phyloP scores from a whole-genome alignment of 2,888 invertebrate genomes.

The Lobophora halterata region DNA sequence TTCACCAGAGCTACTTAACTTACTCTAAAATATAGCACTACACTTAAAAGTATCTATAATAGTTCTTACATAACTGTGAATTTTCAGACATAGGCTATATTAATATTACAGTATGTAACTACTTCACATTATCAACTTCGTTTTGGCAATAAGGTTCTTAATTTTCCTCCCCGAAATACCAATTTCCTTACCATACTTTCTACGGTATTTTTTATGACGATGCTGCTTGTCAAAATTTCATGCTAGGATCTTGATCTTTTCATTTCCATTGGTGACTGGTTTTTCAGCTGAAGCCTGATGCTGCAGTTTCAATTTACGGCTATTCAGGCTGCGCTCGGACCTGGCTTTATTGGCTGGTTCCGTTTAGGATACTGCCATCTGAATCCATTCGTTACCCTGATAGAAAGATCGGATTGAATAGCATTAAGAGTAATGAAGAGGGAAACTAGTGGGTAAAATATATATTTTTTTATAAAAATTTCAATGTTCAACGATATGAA shows the following conservation, averaged over 20 bases:
- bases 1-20: too few relatives aligned
- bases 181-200: too few relatives aligned
- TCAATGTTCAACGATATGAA: constrained; percentile 1
- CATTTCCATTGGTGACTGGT: constrained; percentile 3
- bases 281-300: constrained; percentile 9
- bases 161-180: too few relatives aligned
- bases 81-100: too few relatives aligned
- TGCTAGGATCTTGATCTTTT: constrained; percentile 3
- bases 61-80: too few relatives aligned
- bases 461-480: background rate
- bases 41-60: too few relatives aligned
- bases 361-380: constrained; percentile 5
- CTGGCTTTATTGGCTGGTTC: constrained; percentile 9
- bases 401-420: constrained; percentile 8
- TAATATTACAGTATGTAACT: too few relatives aligned
- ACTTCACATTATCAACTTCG: too few relatives aligned
- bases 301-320: constrained; percentile 17
- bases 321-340: constrained; percentile 5
- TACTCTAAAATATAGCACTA: too few relatives aligned
- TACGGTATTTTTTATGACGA: too few relatives aligned
- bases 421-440: constrained; percentile 20
- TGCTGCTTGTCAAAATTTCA: too few relatives aligned
- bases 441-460: constrained; percentile 21
- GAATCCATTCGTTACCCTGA: constrained; percentile 10
- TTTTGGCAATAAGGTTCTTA: too few relatives aligned